Evolutionary conservation across 2,888 invertebrate genomes (phyloP), one percentile per base, ranked within the genome.

Genomic region (Chydorus sphaericus): DNA sequence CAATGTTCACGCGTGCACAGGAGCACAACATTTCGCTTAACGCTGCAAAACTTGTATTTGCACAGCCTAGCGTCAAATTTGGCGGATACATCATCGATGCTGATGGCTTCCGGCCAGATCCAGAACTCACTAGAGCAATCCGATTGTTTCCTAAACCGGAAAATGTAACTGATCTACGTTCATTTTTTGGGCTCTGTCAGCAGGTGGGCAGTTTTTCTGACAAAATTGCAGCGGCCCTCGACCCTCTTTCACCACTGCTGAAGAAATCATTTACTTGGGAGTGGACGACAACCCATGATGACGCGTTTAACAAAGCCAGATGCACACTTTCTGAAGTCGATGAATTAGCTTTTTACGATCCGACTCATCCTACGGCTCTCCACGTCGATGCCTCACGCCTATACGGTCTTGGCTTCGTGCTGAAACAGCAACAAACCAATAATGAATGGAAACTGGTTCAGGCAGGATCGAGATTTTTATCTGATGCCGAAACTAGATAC

Each of bases 391-490:
- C 28, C 16, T 49, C 28, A 26, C 26, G 49, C 11, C 49, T 49
- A 11, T n/a, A 16, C n/a, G 49, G 49, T 18, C 49, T 49, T 5
- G 49, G 49, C 6, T 49, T 49, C 14, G 28, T 49, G 7, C 28
- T 49, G 28, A 49, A 49, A 28, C 26, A 49, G 26, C 20, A 26
- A 4, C 16, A 28, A 7, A 16, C 49, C 14, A 14, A 26, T 3
- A 26, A 28, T 16, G 26, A 28, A 20, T 49, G 49, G 49, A 16
- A 26, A 23, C 20, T 49, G 28, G 49, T 49, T 3, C 49, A 49
- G 26, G 49, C 49, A 11, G 57, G 57, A 10, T 57, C 54, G 10
- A 39, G 57, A 11, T 54, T 37, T 28, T 28, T 57, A 20, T 31
- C 48, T 2, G 57, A 57, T 10, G 48, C 52, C 2, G 54, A 57